phyloP scores from a whole-genome alignment of 2,113 vertebrate genomes.

The Mungos mungo region DNA sequence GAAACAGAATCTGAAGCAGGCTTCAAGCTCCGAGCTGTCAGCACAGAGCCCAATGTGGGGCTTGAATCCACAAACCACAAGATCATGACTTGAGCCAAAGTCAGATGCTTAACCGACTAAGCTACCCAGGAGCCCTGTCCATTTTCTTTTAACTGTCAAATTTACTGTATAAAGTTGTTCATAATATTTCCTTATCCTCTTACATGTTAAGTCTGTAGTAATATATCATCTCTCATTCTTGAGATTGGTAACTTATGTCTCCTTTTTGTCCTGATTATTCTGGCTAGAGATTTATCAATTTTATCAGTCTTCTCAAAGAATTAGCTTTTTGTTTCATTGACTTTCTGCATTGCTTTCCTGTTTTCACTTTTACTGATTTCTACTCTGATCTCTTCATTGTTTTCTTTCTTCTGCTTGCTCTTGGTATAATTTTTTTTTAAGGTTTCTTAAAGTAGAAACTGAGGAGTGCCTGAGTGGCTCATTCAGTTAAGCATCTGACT shows the following conservation, averaged over 20 bases:
- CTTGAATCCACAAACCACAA: no score
- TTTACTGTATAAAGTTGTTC: not conserved
- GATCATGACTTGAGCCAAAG: no score
- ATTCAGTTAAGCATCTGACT: no score
- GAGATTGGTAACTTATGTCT: not conserved
- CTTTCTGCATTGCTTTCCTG: not conserved
- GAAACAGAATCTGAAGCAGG: no score
- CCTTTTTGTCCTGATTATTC: not conserved
- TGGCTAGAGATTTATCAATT: not conserved
- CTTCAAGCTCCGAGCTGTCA: no score
- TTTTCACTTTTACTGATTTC: not conserved
- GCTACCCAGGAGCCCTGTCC: not conserved
- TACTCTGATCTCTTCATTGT: not conserved
- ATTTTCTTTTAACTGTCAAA: not conserved
- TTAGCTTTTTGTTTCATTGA: not conserved
- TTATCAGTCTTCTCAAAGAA: not conserved
- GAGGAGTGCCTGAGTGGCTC: not conserved
- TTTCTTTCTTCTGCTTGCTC: not conserved
- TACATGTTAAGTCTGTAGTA: not conserved
- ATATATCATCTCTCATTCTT: not conserved
- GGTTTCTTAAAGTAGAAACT: not conserved
- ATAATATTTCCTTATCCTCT: not conserved
- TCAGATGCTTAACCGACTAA: no score
- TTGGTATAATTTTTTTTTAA: not conserved
- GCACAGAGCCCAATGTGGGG: no score